Evolutionary conservation across 2,888 invertebrate genomes (phyloP).

Genomic region (Sarcophaga rosellei): DNA sequence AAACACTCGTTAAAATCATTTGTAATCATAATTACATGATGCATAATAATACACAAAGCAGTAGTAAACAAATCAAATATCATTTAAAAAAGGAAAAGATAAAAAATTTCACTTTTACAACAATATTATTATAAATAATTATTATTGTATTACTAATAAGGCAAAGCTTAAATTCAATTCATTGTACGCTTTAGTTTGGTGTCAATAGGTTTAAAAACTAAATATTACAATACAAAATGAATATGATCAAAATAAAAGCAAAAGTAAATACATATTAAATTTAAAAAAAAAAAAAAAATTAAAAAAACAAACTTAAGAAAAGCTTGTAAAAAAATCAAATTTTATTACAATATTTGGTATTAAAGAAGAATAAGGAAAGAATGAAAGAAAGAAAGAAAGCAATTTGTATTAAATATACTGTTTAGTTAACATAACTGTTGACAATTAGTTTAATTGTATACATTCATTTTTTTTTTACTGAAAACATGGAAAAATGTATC

Average conservation of each 20-base stretch:
- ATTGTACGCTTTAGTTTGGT: conserved; percentile 45
- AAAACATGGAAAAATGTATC: conserved; percentile 15
- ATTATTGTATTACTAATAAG: conserved; percentile 10
- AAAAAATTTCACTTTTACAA: neutral
- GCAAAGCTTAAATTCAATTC: conserved; percentile 21
- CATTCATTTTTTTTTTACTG: neutral
- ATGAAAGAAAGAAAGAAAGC: neutral
- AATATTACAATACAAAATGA: neutral
- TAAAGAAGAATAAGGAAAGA: neutral
- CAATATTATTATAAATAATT: conserved; percentile 1
- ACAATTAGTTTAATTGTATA: conserved; percentile 66
- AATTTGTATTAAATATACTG: conserved; percentile 27
- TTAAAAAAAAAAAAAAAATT: neutral
- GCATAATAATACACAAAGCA: neutral
- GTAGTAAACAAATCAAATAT: conserved; percentile 6
- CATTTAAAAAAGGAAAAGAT: conserved; percentile 10
- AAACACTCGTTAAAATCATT: conserved; percentile 25
- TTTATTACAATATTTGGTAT: conserved; percentile 31
- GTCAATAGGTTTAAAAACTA: conserved; percentile 39
- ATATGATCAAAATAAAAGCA: neutral
- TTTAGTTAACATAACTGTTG: conserved; percentile 61
- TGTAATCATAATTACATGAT: conserved; percentile 15
- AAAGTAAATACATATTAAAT: conserved; percentile 8
- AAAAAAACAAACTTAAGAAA: conserved; percentile 19
- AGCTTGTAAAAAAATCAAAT: conserved; percentile 19